A percentile compares a stretch with the other conserved stretches of the same genome.
phyloP scores from a whole-genome alignment of 2,797 vertebrate genomes.

The Moxostoma hubbsi region DNA sequence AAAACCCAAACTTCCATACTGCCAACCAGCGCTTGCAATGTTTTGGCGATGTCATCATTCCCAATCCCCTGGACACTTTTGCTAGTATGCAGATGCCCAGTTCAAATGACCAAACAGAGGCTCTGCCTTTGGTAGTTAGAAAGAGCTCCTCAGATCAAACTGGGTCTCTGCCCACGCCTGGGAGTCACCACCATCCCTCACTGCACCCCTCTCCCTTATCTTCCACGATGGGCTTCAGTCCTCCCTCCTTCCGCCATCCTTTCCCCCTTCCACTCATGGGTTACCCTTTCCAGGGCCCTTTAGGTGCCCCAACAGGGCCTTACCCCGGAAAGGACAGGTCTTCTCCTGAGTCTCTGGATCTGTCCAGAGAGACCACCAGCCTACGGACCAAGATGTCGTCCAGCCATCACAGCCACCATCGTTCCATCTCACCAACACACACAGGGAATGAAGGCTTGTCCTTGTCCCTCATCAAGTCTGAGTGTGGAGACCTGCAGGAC shows the following conservation, averaged over 20 bases:
- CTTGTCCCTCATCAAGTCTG: constrained; percentile 96
- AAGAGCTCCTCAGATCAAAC: constrained; percentile 90
- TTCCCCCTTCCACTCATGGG: constrained; percentile 96
- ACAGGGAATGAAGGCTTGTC: constrained; percentile 92
- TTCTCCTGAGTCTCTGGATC: constrained; percentile 94
- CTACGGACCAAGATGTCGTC: constrained; percentile 99
- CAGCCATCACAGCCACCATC: constrained; percentile 89
- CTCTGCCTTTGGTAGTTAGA: constrained; percentile 93
- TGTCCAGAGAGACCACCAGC: constrained; percentile 91
- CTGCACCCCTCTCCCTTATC: constrained; percentile 93
- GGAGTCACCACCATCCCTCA: constrained; percentile 84
- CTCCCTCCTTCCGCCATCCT: constrained; percentile 94
- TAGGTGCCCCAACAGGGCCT: constrained; percentile 86
- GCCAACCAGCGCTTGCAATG: constrained; percentile 95
- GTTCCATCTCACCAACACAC: constrained; percentile 89
- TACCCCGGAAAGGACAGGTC: constrained; percentile 90
- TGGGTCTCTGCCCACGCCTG: constrained; percentile 78
- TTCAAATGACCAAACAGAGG: constrained; percentile 93
- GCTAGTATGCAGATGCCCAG: constrained; percentile 83
- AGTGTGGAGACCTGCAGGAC: constrained; percentile 97
- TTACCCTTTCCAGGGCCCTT: constrained; percentile 92
- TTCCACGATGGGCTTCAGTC: constrained; percentile 89
- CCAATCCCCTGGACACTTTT: constrained; percentile 91
- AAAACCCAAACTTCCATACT: constrained; percentile 90
- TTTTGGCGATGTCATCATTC: constrained; percentile 94